These are phyloP conservation scores for Cantharis rufa DNA, from an alignment of 2,888 invertebrate species.

Conservation along the genomic window DNA sequence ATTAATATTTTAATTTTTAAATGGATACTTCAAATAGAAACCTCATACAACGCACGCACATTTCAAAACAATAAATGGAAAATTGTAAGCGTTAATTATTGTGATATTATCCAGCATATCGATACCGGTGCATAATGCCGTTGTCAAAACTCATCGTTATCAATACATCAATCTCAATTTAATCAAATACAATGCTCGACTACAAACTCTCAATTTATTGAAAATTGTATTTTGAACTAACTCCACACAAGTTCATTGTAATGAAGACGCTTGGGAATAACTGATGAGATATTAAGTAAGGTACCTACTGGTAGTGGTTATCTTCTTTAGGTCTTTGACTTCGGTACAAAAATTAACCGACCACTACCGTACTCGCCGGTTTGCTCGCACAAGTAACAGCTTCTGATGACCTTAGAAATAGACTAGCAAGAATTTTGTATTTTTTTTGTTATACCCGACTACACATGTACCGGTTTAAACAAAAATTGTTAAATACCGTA, in stretches of 20 bases:
- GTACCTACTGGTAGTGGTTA: constrained; percentile 5
- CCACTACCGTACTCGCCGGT: constrained; percentile 10
- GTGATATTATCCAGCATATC: not conserved
- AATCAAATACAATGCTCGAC: not conserved
- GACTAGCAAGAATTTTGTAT: constrained; percentile 10
- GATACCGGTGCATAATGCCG: not conserved
- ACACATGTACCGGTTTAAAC: constrained; percentile 6
- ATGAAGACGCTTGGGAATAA: not conserved
- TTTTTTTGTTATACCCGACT: constrained; percentile 10
- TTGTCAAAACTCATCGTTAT: not conserved
- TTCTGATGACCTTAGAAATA: constrained; percentile 20
- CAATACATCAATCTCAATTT: not conserved
- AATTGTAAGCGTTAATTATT: not conserved
- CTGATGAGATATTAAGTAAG: constrained; percentile 15
- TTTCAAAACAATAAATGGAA: not conserved
- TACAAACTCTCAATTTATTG: not conserved
- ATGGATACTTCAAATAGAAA: not conserved
- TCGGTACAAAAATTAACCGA: constrained; percentile 22
- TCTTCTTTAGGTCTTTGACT: constrained; percentile 26
- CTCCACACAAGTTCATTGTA: not conserved
- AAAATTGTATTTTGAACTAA: not conserved
- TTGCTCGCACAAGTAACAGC: constrained; percentile 21
- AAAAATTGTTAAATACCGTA: not conserved
- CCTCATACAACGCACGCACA: not conserved
- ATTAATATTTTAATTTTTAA: not conserved